Evolutionary conservation across 2,113 vertebrate species (phyloP).

Genomic region (Megalops atlanticus): DNA sequence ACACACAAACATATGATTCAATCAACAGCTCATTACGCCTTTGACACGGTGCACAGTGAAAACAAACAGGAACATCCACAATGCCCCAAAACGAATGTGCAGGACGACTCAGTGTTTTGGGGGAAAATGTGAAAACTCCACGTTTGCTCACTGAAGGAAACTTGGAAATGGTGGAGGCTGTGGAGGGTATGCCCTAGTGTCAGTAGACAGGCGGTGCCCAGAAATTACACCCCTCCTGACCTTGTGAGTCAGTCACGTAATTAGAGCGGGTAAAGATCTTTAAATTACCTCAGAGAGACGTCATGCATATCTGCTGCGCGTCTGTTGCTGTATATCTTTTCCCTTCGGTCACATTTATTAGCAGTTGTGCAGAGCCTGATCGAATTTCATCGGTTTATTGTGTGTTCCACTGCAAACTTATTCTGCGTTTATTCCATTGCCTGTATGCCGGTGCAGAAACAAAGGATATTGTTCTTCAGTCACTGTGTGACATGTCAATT

Average conservation of each 20-base stretch:
- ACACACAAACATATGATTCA: neutral
- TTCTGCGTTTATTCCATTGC: neutral
- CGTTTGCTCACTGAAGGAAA: neutral
- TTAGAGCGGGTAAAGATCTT: neutral
- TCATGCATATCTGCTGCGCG: neutral
- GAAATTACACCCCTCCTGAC: neutral
- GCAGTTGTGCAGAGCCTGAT: neutral
- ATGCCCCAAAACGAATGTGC: neutral
- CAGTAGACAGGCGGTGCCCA: constrained; percentile 4
- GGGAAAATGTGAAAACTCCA: neutral
- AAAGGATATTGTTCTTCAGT: neutral
- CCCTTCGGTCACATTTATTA: neutral
- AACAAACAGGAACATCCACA: neutral
- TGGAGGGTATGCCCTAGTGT: neutral
- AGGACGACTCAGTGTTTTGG: neutral
- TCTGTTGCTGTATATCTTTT: neutral
- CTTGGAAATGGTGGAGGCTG: too few relatives aligned
- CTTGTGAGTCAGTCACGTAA: neutral
- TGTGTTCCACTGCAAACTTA: neutral
- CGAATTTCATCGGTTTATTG: neutral
- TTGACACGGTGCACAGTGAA: neutral
- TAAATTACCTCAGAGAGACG: neutral
- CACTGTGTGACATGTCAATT: constrained; percentile 1
- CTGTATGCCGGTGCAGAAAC: neutral
- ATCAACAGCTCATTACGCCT: neutral